Base-by-base conservation (phyloP, 2,797 vertebrate genomes). In the Onychomys arenicola region DNA sequence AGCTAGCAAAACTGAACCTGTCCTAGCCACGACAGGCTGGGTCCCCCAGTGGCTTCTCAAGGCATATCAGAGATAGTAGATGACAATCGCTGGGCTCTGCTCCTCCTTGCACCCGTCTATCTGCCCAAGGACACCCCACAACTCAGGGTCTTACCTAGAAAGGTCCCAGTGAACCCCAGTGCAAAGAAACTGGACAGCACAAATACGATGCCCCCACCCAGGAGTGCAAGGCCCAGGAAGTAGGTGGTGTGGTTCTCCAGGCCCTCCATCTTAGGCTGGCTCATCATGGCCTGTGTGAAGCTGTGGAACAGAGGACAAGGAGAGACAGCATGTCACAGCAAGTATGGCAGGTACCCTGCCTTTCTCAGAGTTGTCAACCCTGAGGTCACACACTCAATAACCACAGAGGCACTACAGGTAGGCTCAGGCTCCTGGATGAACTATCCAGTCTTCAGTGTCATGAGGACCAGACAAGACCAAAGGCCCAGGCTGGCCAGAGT, bases 131-230 rank as follows among this genome's bases (percentile, higher is more conserved):
- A 13, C 61, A 69, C 34, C 12, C 75, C 43, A 9, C 49, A 21
- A n/a, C 37, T 57, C 7, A 5, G 27, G 25, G 32, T 73, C 99
- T 99, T 98, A 99, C 99, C 99, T 59, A 99, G 98, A 98, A 99
- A 99, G 0, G 99, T 99, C 29, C 99, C 99, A 0, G 98, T 99
- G 98, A 99, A 99, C 73, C 99, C 99, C 97, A 99, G 98, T 0
- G 99, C 99, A 11, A 99, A 97, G 98, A 99, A 99, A 98, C 99
- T 99, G 98, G 99, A 99, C 88, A 99, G 90, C 52, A 99, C 99
- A 25, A 99, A 98, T 76, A 99, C 10, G 2, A 98, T 98, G 59
- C 99, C 99, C 0, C 98, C 1, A 2, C 97, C 98, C 6, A 99
- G 96, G 55, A 99, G 87, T 29, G 25, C 96, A 2, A 98, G 95